Conservation (phyloP, 1,140 invertebrate genomes). For the fruit fly (Drosophila melanogaster) region DNA sequence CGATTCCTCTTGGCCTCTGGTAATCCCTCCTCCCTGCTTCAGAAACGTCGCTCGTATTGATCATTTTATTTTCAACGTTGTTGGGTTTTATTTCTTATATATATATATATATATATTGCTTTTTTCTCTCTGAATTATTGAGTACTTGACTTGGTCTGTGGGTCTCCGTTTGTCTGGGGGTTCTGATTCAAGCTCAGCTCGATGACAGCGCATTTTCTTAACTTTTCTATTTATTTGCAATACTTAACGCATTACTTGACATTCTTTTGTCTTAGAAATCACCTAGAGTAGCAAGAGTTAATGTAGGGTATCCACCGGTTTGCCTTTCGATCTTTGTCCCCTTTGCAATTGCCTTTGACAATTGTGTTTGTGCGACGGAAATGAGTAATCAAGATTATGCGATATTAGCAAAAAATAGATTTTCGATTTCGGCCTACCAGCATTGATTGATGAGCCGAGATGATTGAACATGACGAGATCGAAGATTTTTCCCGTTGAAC, state of each 20-base stretch:
- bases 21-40: conserved; percentile 28
- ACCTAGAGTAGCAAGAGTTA: conserved; percentile 31
- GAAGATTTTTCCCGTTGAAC: conserved; percentile 29
- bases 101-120: conserved; percentile 9
- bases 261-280: conserved; percentile 72
- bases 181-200: conserved; percentile 44
- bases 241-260: conserved; percentile 53
- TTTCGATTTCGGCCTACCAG: conserved; percentile 47
- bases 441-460: conserved; percentile 73
- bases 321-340: neutral
- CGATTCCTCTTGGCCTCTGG: conserved; percentile 8
- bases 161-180: conserved; percentile 27
- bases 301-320: conserved; percentile 51
- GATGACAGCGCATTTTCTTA: conserved; percentile 72
- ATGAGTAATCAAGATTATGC: conserved; percentile 82
- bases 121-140: conserved; percentile 70
- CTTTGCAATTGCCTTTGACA: conserved; percentile 71
- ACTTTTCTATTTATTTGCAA: conserved; percentile 22
- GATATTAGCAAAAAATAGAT: conserved; percentile 79
- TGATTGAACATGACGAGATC: conserved; percentile 10
- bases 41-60: conserved; percentile 60
- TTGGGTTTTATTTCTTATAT: conserved; percentile 13
- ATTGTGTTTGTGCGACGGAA: conserved; percentile 74
- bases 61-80: conserved; percentile 67
- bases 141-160: conserved; percentile 67